phyloP scores from a whole-genome alignment of 2,113 vertebrate species.

The Aplodontia rufa region DNA sequence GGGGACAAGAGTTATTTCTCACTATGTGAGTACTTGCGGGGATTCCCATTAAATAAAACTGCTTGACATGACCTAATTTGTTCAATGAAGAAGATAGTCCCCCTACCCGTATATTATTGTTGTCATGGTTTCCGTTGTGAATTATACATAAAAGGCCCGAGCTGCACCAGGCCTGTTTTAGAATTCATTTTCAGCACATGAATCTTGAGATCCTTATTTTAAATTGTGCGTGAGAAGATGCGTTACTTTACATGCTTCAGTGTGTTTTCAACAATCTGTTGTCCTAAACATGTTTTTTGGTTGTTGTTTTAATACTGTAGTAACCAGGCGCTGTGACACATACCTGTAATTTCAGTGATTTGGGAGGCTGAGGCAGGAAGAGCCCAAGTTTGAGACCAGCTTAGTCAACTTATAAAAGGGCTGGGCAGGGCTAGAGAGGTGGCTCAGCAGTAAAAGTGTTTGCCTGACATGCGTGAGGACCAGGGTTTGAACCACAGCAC shows the following conservation, averaged over 20 bases:
- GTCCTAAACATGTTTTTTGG: background rate
- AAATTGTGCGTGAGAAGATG: background rate
- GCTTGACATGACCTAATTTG: background rate
- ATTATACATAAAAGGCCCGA: slow-evolving; percentile 24
- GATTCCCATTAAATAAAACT: background rate
- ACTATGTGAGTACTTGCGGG: background rate
- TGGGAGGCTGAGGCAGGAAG: background rate
- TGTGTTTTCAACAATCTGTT: background rate
- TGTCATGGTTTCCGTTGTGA: background rate
- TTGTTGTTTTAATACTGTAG: background rate
- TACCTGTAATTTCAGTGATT: background rate
- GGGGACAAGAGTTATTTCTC: background rate
- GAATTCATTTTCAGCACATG: background rate
- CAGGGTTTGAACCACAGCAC: too few relatives aligned
- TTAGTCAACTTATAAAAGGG: background rate
- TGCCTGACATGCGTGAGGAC: too few relatives aligned
- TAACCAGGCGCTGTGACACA: background rate
- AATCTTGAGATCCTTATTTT: background rate
- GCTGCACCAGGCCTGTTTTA: background rate
- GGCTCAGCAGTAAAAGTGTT: too few relatives aligned
- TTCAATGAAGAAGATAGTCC: slow-evolving; percentile 32
- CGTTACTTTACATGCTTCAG: background rate
- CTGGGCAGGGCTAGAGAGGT: too few relatives aligned
- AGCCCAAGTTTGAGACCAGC: background rate
- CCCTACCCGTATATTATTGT: background rate